Evolutionary conservation across 2,888 invertebrate species (phyloP), one percentile per base, ranked within the genome.

Genomic region (Agrochola lychnidis): DNA sequence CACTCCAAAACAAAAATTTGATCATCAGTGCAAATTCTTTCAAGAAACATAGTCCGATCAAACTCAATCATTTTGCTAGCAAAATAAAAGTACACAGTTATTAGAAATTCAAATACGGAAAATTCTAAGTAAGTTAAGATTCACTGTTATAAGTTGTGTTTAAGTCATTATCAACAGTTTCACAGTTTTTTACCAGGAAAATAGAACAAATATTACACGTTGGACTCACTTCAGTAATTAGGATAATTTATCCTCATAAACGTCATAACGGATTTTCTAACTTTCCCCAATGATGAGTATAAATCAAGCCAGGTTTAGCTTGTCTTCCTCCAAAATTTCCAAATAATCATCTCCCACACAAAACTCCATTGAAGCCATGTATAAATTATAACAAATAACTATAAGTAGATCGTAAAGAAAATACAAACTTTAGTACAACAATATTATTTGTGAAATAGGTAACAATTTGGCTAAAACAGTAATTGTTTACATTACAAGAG

Each of bases 211-310:
- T 53, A 48, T 51, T 42, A 57, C 19, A 57, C 40, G 25, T 51
- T 70, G 45, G 42, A 74, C 45, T 84, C 67, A 42, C 73, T 79
- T 79, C 59, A 56, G 56, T 74, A 42, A 79, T 74, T 59, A 84
- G 25, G 45, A 70, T n/a, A 70, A 67, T 73, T 74, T 84, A 57
- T 82, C 80, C 84, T 79, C 22, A 63, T 72, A 57, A 70, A 62
- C 53, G 70, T 59, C 61, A 59, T 30, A 45, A 42, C 30, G 62
- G 30, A 81, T 74, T 74, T 73, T 56, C 19, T 59, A 72, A 79
- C 59, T 84, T 84, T 83, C 30, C 51, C 51, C 19, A 51, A 79
- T 71, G 45, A 66, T n/a, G 25, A 40, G 2, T 45, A 61, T 66
- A 40, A 66, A 81, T 73, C 74, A 81, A 57, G 30, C 3, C 16